Base-by-base conservation (phyloP, 2,113 vertebrate species). In the Sinocyclocheilus maitianheensis region DNA sequence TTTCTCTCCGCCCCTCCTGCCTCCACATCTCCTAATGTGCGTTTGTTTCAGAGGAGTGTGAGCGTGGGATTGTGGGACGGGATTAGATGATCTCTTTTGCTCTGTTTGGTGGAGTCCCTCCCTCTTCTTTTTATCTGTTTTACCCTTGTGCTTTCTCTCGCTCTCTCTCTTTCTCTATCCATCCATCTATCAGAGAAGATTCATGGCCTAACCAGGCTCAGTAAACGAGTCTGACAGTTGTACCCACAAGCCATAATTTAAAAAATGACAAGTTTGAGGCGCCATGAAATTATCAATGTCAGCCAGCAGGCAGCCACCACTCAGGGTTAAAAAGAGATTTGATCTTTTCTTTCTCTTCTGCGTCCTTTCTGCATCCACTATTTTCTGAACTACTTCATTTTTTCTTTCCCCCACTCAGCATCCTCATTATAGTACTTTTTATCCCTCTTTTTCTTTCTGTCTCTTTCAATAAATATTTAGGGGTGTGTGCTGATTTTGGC, bases 241-340 rank as follows among this genome's bases (percentile, higher is more conserved):
- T 91, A 88, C 93, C 89, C 80, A 92, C 89, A 92, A 92, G 91
- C 90, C 89, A 89, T 93, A 46, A 92, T 95, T 94, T 93, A 87
- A 93, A 91, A 91, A 93, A 90, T 89, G 89, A 92, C 88, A 91
- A 91, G 91, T 95, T 92, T 93, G 94, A 95, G 93, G 88, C 92
- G 92, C 91, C 93, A 94, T 95, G 93, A 96, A 95, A 96, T 94
- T 92, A 94, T 94, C 94, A 92, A 90, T 93, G 92, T 93, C 91
- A 93, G 94, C 93, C 94, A 90, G 92, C 91, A 94, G 93, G 91
- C 91, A 91, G 88, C 1, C 85, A 88, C 67, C 86, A 76, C 87
- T 90, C 83, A 85, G 86, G 89, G 88, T 81, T 83, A 90, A 82
- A 83, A 77, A 92, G 75, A 85, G 34, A 85, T 86, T 90, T 87